A percentile compares a stretch with the other conserved stretches of the same genome.
These are phyloP conservation scores for Saccostrea glomerata DNA, from an alignment of 1,140 invertebrate genomes.

Conservation along the genomic window DNA sequence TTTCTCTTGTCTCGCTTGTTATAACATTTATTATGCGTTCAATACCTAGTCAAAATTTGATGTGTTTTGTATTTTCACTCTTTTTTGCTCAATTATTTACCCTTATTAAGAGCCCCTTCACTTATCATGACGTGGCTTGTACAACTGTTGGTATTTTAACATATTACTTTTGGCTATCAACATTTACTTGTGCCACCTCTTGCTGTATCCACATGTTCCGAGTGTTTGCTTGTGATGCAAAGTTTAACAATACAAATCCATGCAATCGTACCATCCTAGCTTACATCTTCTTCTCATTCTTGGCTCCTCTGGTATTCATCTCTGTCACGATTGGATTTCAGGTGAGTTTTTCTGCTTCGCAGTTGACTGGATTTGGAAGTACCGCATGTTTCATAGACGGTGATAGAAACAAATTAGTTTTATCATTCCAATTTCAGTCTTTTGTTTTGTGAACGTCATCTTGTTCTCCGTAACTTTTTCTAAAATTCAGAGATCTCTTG, in stretches of 20 bases:
- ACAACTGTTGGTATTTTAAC: slow-evolving; percentile 8
- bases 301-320: not conserved
- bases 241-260: not conserved
- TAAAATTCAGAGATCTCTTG: slow-evolving; percentile 41
- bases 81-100: not conserved
- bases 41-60: not conserved
- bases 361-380: not conserved
- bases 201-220: not conserved
- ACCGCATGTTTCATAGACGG: slow-evolving; percentile 34
- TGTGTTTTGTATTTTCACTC: not conserved
- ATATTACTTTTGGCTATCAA: slow-evolving; percentile 9
- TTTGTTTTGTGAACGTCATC: slow-evolving; percentile 47
- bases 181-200: not conserved
- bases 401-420: not conserved
- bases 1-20: not conserved
- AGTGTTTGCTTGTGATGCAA: not conserved
- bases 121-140: not conserved
- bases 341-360: not conserved
- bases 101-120: not conserved
- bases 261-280: not conserved
- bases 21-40: not conserved
- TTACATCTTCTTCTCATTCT: not conserved
- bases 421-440: not conserved
- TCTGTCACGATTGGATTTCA: not conserved
- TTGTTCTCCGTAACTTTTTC: slow-evolving; percentile 41